These are phyloP conservation scores for Halichoerus grypus DNA, from an alignment of 2,113 vertebrate genomes.

Conservation along the genomic window DNA sequence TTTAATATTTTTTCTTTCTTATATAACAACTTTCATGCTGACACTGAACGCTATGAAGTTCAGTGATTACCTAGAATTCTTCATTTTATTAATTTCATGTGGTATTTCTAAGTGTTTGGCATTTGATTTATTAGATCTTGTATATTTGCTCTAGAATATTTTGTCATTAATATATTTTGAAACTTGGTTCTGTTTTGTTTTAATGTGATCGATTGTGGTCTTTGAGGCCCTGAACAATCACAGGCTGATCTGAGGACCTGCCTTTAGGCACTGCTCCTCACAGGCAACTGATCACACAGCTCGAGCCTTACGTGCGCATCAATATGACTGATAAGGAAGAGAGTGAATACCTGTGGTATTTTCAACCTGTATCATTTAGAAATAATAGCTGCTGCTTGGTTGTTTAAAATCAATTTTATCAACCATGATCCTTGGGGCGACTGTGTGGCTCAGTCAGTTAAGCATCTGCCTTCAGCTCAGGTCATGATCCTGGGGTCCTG, in stretches of 20 bases:
- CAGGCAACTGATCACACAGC: background rate
- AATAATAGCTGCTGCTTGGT: background rate
- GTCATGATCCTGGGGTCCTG: no score
- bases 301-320: no score
- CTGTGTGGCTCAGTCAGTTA: no score
- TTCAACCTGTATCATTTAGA: background rate
- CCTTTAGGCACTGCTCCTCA: background rate
- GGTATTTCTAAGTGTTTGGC: background rate
- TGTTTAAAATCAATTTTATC: background rate
- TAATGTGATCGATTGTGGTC: background rate
- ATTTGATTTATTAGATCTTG: background rate
- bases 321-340: background rate
- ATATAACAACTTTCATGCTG: background rate
- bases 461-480: no score
- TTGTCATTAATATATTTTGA: background rate
- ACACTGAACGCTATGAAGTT: background rate
- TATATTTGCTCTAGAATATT: background rate
- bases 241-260: background rate
- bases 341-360: background rate
- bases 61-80: background rate
- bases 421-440: background rate
- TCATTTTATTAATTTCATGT: slow-evolving; percentile 20
- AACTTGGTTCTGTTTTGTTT: slow-evolving; percentile 35
- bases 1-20: background rate
- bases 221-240: background rate